Conservation (phyloP, 2,113 vertebrate species). For the Ceratotherium simum region DNA sequence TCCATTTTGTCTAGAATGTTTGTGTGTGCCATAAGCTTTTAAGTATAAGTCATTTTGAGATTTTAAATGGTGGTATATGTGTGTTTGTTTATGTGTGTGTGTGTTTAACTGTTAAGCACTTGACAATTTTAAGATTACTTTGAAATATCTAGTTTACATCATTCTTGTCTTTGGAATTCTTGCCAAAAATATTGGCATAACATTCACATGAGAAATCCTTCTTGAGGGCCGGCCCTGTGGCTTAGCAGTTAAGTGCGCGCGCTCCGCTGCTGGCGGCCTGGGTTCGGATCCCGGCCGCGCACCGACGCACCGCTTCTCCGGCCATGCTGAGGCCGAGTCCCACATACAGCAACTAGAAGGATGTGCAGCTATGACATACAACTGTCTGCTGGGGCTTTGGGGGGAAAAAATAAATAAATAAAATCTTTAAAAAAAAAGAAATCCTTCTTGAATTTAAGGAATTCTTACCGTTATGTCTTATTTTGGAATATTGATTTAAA, state of each 20-base stretch:
- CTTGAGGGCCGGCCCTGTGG: no score
- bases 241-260: no score
- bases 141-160: constrained; percentile 45
- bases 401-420: no score
- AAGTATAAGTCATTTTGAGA: constrained; percentile 8
- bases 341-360: no score
- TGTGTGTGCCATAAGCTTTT: not conserved
- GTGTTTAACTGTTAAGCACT: constrained; percentile 38
- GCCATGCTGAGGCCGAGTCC: no score
- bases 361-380: no score
- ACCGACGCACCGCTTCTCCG: no score
- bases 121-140: constrained; percentile 59
- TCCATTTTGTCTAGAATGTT: constrained; percentile 12
- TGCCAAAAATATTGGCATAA: constrained; percentile 42
- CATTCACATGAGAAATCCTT: constrained; percentile 7
- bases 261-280: no score
- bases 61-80: not conserved
- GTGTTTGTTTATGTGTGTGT: not conserved
- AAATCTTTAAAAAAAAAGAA: no score
- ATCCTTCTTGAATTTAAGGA: constrained; percentile 52
- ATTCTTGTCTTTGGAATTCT: constrained; percentile 49
- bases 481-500: constrained; percentile 48
- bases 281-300: no score
- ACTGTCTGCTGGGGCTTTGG: no score
- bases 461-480: constrained; percentile 41